These are phyloP conservation scores for Gymnothorax reevesii DNA, from an alignment of 2,797 vertebrate species.

Conservation along the genomic window DNA sequence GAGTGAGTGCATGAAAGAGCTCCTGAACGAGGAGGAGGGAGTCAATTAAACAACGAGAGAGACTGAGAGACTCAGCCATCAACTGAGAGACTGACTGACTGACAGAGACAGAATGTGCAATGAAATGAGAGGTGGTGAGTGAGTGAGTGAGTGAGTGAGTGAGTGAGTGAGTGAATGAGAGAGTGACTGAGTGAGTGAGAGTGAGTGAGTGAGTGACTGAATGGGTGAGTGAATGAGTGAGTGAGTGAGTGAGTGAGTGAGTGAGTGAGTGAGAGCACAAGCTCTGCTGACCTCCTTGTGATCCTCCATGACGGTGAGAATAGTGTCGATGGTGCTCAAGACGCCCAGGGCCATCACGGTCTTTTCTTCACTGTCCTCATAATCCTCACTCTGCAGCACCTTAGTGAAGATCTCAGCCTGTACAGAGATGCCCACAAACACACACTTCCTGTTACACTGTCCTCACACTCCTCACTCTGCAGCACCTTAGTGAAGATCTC, in stretches of 20 bases:
- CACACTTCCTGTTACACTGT: neutral
- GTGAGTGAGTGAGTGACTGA: no score
- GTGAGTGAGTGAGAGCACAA: neutral
- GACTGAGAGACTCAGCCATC: no score
- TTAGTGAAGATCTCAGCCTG: no score
- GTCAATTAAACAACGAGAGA: no score
- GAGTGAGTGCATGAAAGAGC: slow-evolving; percentile 7
- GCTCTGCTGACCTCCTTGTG: slow-evolving; percentile 83
- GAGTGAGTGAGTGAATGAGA: neutral
- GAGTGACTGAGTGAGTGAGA: slow-evolving; percentile 12
- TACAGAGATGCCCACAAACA: neutral
- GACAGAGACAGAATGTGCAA: no score
- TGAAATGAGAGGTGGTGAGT: no score
- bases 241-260: neutral
- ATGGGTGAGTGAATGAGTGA: neutral
- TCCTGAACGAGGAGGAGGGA: no score
- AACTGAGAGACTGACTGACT: no score
- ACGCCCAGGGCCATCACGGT: slow-evolving; percentile 95
- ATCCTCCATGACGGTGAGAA: slow-evolving; percentile 93
- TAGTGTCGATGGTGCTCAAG: slow-evolving; percentile 94
- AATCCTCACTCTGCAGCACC: no score
- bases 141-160: no score
- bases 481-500: no score
- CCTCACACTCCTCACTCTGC: neutral
- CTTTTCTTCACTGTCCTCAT: slow-evolving; percentile 83